Percentiles rank a stretch among this genome's conserved stretches.
Conservation (phyloP, 1,140 invertebrate species). For the Hyphantria cunea region DNA sequence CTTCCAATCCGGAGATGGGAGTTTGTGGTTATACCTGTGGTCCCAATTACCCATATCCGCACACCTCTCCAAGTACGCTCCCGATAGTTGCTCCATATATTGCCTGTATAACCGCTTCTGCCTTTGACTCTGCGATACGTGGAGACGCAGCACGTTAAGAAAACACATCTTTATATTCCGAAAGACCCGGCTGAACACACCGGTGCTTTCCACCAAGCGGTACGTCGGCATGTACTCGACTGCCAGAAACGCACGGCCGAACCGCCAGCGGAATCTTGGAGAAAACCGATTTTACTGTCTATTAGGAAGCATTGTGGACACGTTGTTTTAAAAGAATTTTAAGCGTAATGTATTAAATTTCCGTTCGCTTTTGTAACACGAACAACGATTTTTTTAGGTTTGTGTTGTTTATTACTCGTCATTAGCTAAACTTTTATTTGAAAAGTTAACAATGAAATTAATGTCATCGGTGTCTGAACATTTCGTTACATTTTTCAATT, state of each 20-base stretch:
- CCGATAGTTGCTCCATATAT: conserved; percentile 74
- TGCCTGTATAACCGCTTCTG: conserved; percentile 80
- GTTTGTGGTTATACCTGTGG: conserved; percentile 49
- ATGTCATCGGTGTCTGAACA: conserved; percentile 5
- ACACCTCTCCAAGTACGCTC: conserved; percentile 69
- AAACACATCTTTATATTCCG: conserved; percentile 75
- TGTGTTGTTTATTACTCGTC: conserved; percentile 27
- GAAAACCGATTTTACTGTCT: conserved; percentile 48
- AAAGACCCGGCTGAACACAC: conserved; percentile 36
- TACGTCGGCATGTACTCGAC: conserved; percentile 50
- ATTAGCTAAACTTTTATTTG: conserved; percentile 62
- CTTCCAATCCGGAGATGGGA: conserved; percentile 59
- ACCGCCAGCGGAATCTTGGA: conserved; percentile 43
- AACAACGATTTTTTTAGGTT: conserved; percentile 9
- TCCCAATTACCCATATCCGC: conserved; percentile 60
- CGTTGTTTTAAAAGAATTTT: conserved; percentile 48
- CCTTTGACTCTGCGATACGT: conserved; percentile 74
- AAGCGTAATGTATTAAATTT: conserved; percentile 39
- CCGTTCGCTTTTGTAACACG: conserved; percentile 26
- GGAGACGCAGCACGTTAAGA: conserved; percentile 74
- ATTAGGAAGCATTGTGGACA: conserved; percentile 34
- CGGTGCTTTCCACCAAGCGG: conserved; percentile 43
- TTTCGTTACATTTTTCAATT: conserved; percentile 44
- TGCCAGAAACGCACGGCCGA: conserved; percentile 32
- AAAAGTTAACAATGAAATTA: conserved; percentile 67